Percentiles rank a stretch among this genome's conserved stretches.
Evolutionary conservation across 1,140 invertebrate species (phyloP).

Genomic region (Oncopodura yosiiana): DNA sequence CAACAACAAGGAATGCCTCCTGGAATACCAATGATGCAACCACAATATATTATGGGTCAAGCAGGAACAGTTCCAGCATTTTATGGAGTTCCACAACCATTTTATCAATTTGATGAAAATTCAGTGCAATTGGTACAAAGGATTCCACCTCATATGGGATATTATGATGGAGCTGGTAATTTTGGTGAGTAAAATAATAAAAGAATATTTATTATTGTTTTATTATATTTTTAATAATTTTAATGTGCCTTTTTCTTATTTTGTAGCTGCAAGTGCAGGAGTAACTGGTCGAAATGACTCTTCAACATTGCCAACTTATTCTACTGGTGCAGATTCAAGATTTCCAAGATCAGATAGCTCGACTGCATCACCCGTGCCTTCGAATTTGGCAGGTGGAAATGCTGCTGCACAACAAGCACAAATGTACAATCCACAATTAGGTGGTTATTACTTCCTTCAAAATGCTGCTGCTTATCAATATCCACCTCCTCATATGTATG

Average conservation of each 20-base stretch:
- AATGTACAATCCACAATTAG: conserved; percentile 21
- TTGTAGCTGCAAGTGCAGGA: conserved; percentile 7
- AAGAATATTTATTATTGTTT: conserved; percentile 1
- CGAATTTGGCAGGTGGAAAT: conserved; percentile 31
- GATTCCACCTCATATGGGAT: conserved; percentile 27
- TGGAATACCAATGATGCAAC: conserved; percentile 34
- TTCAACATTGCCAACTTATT: conserved; percentile 23
- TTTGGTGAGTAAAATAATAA: conserved; percentile 22
- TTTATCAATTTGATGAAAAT: conserved; percentile 30
- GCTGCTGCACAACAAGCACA: conserved; percentile 14
- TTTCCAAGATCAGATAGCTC: conserved; percentile 33
- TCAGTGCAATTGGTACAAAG: conserved; percentile 28
- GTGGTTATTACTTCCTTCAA: conserved; percentile 22
- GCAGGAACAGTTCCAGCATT: conserved; percentile 23
- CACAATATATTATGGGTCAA: conserved; percentile 33
- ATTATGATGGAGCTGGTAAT: conserved; percentile 27
- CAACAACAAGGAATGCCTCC: conserved; percentile 31
- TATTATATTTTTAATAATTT: background rate
- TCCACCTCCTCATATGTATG: conserved; percentile 31
- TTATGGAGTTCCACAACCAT: conserved; percentile 26
- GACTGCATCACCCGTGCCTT: conserved; percentile 34
- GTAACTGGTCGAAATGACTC: conserved; percentile 30
- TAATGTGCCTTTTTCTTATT: background rate
- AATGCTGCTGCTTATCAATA: conserved; percentile 22
- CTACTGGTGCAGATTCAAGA: conserved; percentile 23